Percentiles rank a stretch among this genome's conserved stretches.
Evolutionary conservation across 1,140 invertebrate genomes (phyloP).

Genomic region (Aphelinus certus): DNA sequence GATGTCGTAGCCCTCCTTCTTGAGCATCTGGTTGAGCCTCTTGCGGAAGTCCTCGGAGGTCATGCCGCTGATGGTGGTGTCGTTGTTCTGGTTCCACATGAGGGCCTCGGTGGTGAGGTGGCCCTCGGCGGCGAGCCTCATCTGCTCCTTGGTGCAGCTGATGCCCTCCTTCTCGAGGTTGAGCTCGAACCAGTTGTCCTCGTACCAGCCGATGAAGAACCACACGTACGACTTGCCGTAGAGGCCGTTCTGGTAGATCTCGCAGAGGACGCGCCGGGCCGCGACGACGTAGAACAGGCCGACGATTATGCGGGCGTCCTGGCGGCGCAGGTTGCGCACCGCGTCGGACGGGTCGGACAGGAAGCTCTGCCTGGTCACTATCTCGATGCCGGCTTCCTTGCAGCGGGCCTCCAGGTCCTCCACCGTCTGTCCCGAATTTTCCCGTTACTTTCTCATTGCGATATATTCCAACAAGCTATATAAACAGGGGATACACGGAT

Average conservation of each 20-base stretch:
- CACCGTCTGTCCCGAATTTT: conserved; percentile 78
- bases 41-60: conserved; percentile 80
- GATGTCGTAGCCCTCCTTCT: conserved; percentile 82
- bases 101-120: conserved; percentile 98
- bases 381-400: conserved; percentile 92
- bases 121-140: conserved; percentile 93
- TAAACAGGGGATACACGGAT: too few species aligned
- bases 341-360: conserved; percentile 96
- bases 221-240: conserved; percentile 98
- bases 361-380: conserved; percentile 96
- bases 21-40: conserved; percentile 81
- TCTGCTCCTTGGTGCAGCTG: conserved; percentile 92
- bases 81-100: conserved; percentile 96
- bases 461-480: too few species aligned
- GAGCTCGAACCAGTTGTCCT: conserved; percentile 97
- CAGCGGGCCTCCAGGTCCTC: conserved; percentile 96
- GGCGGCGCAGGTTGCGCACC: conserved; percentile 89
- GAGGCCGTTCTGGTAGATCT: conserved; percentile 93
- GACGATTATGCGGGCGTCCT: conserved; percentile 96
- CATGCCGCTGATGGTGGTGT: conserved; percentile 94
- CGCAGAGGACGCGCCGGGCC: conserved; percentile 94
- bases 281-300: conserved; percentile 98
- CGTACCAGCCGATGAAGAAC: conserved; percentile 99
- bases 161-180: conserved; percentile 89
- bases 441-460: too few species aligned